These are phyloP conservation scores for Rhea pennata DNA, from an alignment of 2,113 vertebrate genomes.

Conservation along the genomic window DNA sequence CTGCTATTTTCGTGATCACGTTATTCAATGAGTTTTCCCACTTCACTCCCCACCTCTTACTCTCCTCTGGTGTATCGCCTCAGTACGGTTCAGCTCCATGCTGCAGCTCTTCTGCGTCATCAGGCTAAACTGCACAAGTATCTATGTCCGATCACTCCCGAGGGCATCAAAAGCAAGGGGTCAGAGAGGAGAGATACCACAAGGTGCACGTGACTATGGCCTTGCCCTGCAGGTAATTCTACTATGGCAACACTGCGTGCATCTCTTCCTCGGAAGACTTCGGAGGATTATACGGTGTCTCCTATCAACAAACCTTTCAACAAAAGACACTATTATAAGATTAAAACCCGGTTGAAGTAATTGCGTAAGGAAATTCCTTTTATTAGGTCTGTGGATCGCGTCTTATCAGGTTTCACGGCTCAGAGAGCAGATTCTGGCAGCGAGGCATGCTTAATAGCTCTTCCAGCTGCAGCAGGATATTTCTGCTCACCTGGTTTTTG, in stretches of 20 bases:
- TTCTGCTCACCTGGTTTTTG: constrained; percentile 14
- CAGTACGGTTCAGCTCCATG: background rate
- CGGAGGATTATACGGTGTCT: background rate
- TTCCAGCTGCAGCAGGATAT: background rate
- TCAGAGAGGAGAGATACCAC: background rate
- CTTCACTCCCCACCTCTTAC: fast-evolving
- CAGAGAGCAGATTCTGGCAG: background rate
- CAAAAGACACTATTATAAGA: background rate
- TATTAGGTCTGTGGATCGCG: background rate
- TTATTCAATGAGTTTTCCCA: background rate
- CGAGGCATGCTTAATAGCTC: background rate
- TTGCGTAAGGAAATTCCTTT: background rate
- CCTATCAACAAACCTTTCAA: background rate
- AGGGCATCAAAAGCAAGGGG: background rate
- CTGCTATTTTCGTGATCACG: background rate
- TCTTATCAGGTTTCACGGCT: constrained; percentile 2
- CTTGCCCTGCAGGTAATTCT: background rate
- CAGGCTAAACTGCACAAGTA: fast-evolving
- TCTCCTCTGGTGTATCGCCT: background rate
- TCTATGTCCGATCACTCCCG: fast-evolving
- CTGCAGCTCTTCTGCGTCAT: too few relatives aligned
- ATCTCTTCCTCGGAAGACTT: background rate
- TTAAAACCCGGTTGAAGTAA: constrained; percentile 7
- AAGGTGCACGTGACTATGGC: fast-evolving
- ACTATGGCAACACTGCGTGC: fast-evolving